Conservation (phyloP, 37 sponge, comb jelly and placozoan species). For the Theonella swinhoei region DNA sequence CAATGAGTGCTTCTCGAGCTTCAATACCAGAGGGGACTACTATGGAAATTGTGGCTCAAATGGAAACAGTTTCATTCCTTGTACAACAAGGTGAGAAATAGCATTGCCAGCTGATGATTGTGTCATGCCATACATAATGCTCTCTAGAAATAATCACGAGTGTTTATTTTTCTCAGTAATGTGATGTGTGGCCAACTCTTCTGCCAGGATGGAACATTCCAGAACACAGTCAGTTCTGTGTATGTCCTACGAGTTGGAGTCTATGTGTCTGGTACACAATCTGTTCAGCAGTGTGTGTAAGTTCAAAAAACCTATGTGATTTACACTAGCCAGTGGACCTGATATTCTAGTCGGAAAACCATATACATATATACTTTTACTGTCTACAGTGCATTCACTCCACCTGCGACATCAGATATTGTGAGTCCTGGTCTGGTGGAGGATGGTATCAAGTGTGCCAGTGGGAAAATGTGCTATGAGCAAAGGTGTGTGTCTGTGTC, state of each 20-base stretch:
- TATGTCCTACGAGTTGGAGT: not conserved
- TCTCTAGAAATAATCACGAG: too few relatives aligned
- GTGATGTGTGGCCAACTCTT: slow-evolving; percentile 54
- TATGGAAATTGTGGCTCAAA: slow-evolving; percentile 65
- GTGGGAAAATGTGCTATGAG: slow-evolving; percentile 45
- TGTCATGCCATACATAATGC: too few relatives aligned
- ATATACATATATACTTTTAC: too few relatives aligned
- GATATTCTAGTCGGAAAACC: not conserved
- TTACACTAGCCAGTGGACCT: not conserved
- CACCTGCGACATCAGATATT: slow-evolving; percentile 22
- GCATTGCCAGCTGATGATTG: too few relatives aligned
- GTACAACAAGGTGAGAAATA: slow-evolving; percentile 38
- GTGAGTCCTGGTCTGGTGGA: slow-evolving; percentile 54
- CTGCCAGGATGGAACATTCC: not conserved
- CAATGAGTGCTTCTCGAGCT: slow-evolving; percentile 10
- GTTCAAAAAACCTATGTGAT: not conserved
- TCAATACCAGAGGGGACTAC: slow-evolving; percentile 23
- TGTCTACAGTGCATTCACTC: slow-evolving; percentile 31
- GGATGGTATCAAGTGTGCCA: slow-evolving; percentile 63
- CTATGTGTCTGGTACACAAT: not conserved
- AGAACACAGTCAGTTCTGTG: not conserved
- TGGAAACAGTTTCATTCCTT: slow-evolving; percentile 23
- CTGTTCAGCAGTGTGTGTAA: not conserved
- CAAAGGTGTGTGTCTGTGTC: slow-evolving; percentile 22
- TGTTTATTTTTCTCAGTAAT: too few relatives aligned